Evolutionary conservation across 1,140 invertebrate genomes (phyloP).

Genomic region (Pseudachorutes palmiensis): DNA sequence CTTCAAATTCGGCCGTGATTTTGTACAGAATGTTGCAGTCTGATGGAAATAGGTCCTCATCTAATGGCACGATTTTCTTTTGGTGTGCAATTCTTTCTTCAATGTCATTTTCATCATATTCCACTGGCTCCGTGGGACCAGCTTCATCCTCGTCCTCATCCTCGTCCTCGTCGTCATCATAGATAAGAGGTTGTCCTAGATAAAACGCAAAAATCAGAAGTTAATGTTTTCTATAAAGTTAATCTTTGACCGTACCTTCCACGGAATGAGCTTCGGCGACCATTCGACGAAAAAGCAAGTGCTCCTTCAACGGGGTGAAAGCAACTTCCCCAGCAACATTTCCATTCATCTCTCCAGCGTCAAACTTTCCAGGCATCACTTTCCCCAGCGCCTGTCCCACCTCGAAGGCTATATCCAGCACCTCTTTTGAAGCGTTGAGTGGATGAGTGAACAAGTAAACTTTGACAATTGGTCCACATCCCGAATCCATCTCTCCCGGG

Average conservation of each 20-base stretch:
- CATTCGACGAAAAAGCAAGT: neutral
- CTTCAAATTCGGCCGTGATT: neutral
- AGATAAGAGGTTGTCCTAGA: neutral
- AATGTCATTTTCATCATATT: neutral
- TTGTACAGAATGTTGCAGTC: neutral
- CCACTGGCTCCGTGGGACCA: no score
- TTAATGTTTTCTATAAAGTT: no score
- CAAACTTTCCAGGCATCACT: neutral
- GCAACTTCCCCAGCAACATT: neutral
- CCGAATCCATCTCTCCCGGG: neutral
- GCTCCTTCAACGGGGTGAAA: neutral
- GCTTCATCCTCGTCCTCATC: neutral
- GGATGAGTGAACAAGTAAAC: neutral
- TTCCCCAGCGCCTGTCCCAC: neutral
- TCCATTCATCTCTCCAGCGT: neutral
- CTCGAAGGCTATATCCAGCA: neutral
- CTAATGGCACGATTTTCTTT: neutral
- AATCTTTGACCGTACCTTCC: no score
- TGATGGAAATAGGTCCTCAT: neutral
- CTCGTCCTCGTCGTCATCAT: neutral
- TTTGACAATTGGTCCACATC: neutral
- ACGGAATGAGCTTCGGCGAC: neutral
- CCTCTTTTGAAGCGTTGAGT: neutral
- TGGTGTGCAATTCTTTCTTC: neutral
- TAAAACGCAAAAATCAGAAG: no score